Evolutionary conservation across 2,797 vertebrate genomes (phyloP).

Genomic region (Antrozous pallidus): DNA sequence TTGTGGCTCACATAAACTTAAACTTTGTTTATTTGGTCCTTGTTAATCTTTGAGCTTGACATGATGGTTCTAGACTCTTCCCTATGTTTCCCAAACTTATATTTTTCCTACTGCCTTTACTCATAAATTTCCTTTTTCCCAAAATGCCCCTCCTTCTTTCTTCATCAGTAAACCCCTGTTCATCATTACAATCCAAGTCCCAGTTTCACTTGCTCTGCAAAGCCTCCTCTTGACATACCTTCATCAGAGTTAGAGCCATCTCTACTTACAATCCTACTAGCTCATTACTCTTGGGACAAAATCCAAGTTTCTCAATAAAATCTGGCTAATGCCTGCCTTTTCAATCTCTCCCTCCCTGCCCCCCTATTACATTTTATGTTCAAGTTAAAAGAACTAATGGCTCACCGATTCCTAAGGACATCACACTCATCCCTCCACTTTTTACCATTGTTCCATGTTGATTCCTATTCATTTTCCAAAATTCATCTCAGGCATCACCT

Average conservation of each 20-base stretch:
- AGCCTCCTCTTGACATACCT: not conserved
- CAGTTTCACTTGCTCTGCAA: slow-evolving; percentile 17
- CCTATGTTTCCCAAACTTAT: not conserved
- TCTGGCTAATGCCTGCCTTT: not conserved
- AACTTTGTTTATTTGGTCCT: no score
- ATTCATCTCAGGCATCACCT: not conserved
- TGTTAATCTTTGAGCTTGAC: no score
- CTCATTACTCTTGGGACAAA: slow-evolving; percentile 23
- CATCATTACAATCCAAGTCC: slow-evolving; percentile 39
- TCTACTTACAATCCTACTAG: slow-evolving; percentile 14
- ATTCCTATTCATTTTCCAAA: not conserved
- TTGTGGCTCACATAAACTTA: no score
- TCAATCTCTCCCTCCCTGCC: not conserved
- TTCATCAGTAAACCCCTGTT: not conserved
- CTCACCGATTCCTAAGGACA: not conserved
- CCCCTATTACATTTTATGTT: not conserved
- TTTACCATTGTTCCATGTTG: not conserved
- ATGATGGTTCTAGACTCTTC: not conserved
- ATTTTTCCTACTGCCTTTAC: not conserved
- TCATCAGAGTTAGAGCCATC: slow-evolving; percentile 14
- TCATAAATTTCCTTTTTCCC: slow-evolving; percentile 14
- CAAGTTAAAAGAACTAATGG: slow-evolving; percentile 25
- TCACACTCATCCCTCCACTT: not conserved
- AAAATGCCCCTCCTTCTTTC: slow-evolving; percentile 11
- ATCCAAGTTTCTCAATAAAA: slow-evolving; percentile 41